Base-by-base conservation (phyloP, 2,797 vertebrate species). In the Anas capensis region DNA sequence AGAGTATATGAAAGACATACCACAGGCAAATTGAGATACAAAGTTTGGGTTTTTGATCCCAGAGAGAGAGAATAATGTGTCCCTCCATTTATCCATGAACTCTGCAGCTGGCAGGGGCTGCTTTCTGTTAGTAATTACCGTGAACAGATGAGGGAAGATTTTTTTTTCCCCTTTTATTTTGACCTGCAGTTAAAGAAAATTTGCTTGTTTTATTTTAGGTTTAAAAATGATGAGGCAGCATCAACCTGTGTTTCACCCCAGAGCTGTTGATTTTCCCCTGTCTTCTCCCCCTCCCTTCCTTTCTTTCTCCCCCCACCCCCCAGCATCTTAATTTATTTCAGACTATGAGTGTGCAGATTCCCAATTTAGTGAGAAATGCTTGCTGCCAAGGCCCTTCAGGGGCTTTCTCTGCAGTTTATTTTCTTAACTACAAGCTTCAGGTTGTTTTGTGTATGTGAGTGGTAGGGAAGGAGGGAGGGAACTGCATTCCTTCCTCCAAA, bases 111-210 rank as follows among this genome's bases (percentile, higher is more conserved):
- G 97, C 94, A 96, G 82, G 94, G 97, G 82, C 92, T 95, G 82
- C 16, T 73, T 95, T 98, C 98, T 98, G 98, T 97, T 97, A 98
- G 97, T 96, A 98, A 98, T 98, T 98, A 98, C 96, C 58, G 2
- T 71, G 96, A 98, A 97, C 97, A 98, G 97, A 98, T 97, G 98
- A 98, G 96, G 95, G 89, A 94, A 88, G 97, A 95, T 92, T 76
- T 89, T 85, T 85, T 94, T 90, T 26, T 13, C 38, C 68, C 92
- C 80, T 97, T 96, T 96, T 96, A 95, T 97, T 98, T 97, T 98
- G 97, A 98, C 97, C 97, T 97, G 97, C 97, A 97, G 97, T 98
- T 97, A 98, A 96, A 98, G 95, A 97, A 98, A 98, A 98, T 98
- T 98, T 98, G 97, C 97, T 98, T 98, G 97, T 97, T 98, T 98